Percentiles rank a stretch among this genome's conserved stretches.
Conservation (phyloP, 2,797 vertebrate genomes). For the Glossophaga mutica region DNA sequence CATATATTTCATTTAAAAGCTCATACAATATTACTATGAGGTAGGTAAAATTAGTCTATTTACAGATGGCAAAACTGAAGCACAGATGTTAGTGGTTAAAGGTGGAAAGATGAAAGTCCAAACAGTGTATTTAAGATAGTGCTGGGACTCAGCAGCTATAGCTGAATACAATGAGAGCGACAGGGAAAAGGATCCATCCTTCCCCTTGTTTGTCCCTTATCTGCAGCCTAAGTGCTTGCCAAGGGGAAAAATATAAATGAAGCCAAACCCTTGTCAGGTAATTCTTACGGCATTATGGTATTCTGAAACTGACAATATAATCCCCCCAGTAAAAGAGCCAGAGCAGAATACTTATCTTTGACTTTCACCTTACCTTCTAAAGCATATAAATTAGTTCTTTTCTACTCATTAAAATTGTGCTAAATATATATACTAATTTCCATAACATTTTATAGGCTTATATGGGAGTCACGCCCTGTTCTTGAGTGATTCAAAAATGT, state of each 20-base stretch:
- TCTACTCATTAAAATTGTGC: conserved; percentile 20
- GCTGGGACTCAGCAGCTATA: background rate
- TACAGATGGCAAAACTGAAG: background rate
- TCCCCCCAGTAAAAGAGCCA: background rate
- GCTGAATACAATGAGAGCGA: background rate
- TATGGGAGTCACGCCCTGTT: background rate
- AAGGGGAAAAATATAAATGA: background rate
- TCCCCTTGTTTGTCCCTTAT: background rate
- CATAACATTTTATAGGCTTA: background rate
- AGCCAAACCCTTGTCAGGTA: background rate
- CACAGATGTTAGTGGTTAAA: background rate
- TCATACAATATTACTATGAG: background rate
- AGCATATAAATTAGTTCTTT: conserved; percentile 39
- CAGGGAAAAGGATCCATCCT: background rate
- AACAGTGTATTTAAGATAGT: background rate
- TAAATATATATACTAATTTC: conserved; percentile 29
- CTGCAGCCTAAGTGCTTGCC: background rate
- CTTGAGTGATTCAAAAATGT: background rate
- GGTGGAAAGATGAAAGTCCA: background rate
- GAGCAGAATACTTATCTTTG: conserved; percentile 35
- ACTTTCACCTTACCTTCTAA: background rate
- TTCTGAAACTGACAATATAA: conserved; percentile 39
- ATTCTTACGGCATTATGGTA: background rate
- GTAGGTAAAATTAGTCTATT: background rate
- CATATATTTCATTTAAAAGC: background rate